Base-by-base conservation (phyloP, 2,797 vertebrate species). In the Poeciliopsis paucimaculata region DNA sequence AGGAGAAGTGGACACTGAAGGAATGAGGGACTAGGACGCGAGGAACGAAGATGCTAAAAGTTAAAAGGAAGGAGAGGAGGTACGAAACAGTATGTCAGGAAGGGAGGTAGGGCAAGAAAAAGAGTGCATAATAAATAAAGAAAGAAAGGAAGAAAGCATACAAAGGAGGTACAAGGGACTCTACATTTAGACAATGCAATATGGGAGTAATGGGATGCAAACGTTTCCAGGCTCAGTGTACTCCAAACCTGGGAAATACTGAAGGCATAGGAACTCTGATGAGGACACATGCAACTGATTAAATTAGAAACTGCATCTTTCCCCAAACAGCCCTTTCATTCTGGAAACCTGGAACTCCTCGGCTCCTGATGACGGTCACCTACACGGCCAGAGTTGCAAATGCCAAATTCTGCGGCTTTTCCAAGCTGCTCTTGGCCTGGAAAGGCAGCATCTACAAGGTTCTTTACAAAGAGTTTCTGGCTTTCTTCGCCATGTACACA, bases 361-460 rank as follows among this genome's bases (percentile, higher is more conserved):
- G 28, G 79, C 73, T 81, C 68, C 81, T 73, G 81, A 98, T 98
- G 98, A 99, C 98, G 0, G 97, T 98, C 87, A 98, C 98, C 0
- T 99, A 99, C 94, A 98, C 97, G 0, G 97, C 97, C 45, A 94
- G 96, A 20, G 98, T 98, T 41, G 97, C 98, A 10, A 97, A 97
- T 0, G 97, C 97, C 39, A 96, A 97, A 34, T 98, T 99, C 76
- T 98, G 97, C 3, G 97, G 97, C 72, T 99, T 99, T 93, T 98
- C 97, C 77, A 97, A 97, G 85, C 94, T 99, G 78, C 95, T 99
- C 23, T 77, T 97, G 91, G 96, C 97, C 39, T 98, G 98, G 98
- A 97, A 96, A 9, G 98, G 98, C 0, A 99, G 98, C 94, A 98
- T 99, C 90, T 99, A 99, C 94, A 98, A 98, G 78, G 95, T 99